phyloP scores from a whole-genome alignment of 2,797 vertebrate genomes.

The Lacerta bilineata region DNA sequence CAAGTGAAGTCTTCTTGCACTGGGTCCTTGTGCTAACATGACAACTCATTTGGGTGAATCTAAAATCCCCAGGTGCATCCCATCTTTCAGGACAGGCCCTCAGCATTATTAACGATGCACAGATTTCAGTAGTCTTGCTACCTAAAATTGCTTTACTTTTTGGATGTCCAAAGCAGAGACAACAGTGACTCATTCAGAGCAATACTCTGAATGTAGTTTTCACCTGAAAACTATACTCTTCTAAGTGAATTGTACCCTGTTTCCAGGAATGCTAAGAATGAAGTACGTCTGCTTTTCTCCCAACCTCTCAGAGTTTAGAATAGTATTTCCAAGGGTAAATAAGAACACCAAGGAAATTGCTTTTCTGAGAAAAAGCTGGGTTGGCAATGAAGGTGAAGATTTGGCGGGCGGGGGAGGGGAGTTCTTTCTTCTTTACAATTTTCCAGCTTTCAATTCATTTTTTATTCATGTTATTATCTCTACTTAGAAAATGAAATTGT shows the following conservation, averaged over 20 bases:
- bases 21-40: too few species aligned
- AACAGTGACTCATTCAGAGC: too few species aligned
- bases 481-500: background rate
- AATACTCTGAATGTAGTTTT: background rate
- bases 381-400: background rate
- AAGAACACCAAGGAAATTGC: constrained; percentile 12
- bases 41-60: too few species aligned
- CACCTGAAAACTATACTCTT: background rate
- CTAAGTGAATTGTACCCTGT: background rate
- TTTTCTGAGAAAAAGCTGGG: background rate
- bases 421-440: background rate
- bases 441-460: background rate
- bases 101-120: background rate
- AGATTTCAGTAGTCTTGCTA: too few species aligned
- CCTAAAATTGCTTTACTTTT: background rate
- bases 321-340: background rate
- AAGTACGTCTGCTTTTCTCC: background rate
- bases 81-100: background rate
- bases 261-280: background rate
- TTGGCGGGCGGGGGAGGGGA: too few species aligned
- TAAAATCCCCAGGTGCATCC: background rate
- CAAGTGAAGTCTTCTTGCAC: too few species aligned
- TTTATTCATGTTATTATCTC: background rate
- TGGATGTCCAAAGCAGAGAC: background rate
- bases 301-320: background rate